phyloP scores from a whole-genome alignment of 1,140 invertebrate genomes.

The Tenebrio molitor region DNA sequence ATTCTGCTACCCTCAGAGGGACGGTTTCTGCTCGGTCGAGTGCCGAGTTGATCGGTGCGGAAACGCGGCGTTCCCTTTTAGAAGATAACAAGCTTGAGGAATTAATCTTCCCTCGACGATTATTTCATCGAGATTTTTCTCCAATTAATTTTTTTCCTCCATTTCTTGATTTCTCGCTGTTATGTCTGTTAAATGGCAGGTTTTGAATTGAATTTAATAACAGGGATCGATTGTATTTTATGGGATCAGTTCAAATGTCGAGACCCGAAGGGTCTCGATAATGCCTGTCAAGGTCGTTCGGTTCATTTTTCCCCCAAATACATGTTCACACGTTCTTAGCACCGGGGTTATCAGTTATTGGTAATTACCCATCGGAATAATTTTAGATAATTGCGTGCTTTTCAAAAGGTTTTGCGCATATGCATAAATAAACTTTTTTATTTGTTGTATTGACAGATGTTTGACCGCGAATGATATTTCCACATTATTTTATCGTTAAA shows the following conservation, averaged over 20 bases:
- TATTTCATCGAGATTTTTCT: conserved; percentile 7
- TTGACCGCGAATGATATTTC: no score
- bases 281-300: conserved; percentile 32
- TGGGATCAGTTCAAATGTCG: conserved; percentile 42
- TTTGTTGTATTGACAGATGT: no score
- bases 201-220: conserved; percentile 14
- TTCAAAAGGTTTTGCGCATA: background rate
- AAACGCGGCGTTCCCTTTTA: conserved; percentile 16
- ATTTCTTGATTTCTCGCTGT: background rate
- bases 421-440: conserved; percentile 22
- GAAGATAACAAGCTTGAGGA: conserved; percentile 8
- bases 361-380: conserved; percentile 22
- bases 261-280: conserved; percentile 35
- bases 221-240: conserved; percentile 34
- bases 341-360: conserved; percentile 12
- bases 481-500: no score
- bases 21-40: conserved; percentile 26
- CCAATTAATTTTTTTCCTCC: conserved; percentile 6
- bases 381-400: conserved; percentile 7
- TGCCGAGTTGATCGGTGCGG: conserved; percentile 15
- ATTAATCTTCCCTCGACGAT: conserved; percentile 13
- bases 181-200: background rate
- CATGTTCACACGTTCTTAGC: conserved; percentile 5
- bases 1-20: conserved; percentile 21
- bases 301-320: conserved; percentile 17